phyloP scores from a whole-genome alignment of 1,140 invertebrate species.

The Triops longicaudatus region DNA sequence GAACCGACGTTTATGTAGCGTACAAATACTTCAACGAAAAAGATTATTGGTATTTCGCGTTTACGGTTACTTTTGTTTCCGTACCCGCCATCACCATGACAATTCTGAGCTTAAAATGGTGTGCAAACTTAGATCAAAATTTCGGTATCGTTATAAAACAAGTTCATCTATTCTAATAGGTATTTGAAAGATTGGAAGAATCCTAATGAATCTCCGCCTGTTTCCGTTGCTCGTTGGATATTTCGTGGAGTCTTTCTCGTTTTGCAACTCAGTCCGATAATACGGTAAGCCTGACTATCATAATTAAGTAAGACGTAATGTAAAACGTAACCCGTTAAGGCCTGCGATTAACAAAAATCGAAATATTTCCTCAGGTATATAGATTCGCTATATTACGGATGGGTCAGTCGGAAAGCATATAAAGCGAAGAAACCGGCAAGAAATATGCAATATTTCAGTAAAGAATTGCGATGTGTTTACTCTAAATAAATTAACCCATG shows the following conservation, averaged over 20 bases:
- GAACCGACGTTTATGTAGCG: constrained; percentile 26
- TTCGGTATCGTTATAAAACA: neutral
- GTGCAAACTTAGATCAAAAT: too few relatives aligned
- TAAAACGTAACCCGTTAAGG: too few relatives aligned
- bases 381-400: constrained; percentile 54
- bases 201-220: constrained; percentile 17
- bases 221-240: constrained; percentile 19
- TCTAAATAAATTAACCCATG: neutral
- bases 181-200: constrained; percentile 26
- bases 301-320: too few relatives aligned
- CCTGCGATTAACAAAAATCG: too few relatives aligned
- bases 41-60: constrained; percentile 24
- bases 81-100: constrained; percentile 24
- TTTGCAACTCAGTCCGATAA: constrained; percentile 22
- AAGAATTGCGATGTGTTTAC: neutral
- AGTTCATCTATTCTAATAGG: neutral
- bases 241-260: constrained; percentile 17
- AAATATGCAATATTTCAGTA: constrained; percentile 46
- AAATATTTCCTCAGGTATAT: constrained; percentile 43
- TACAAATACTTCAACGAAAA: constrained; percentile 18
- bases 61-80: constrained; percentile 25
- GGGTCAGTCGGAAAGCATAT: constrained; percentile 43
- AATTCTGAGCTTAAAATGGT: constrained; percentile 20
- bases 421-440: constrained; percentile 40
- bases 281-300: constrained; percentile 22